phyloP scores from a whole-genome alignment of 2,113 vertebrate genomes.

The Notiomystis cincta region DNA sequence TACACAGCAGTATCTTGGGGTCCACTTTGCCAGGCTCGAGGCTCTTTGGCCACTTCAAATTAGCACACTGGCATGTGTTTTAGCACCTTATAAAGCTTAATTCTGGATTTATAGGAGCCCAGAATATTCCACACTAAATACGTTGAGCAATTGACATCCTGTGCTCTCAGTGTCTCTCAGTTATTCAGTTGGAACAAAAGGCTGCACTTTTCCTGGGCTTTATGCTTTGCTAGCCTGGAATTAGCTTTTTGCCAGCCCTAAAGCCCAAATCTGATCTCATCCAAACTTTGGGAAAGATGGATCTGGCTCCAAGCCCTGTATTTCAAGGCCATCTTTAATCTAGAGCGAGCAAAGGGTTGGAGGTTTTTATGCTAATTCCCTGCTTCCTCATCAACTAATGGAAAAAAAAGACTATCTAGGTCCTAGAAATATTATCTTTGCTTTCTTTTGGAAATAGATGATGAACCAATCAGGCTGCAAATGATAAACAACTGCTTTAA shows the following conservation, averaged over 20 bases:
- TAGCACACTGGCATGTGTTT: background rate
- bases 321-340: conserved; percentile 11
- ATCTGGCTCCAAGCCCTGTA: background rate
- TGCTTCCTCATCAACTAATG: background rate
- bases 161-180: background rate
- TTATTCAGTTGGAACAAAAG: conserved; percentile 3
- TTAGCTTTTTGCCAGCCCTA: background rate
- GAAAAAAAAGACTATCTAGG: conserved; percentile 9
- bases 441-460: background rate
- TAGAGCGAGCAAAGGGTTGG: background rate
- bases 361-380: background rate
- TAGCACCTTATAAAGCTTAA: background rate
- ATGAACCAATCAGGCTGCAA: background rate
- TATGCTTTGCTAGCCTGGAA: background rate
- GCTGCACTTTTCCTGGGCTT: background rate
- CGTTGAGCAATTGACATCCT: accelerated
- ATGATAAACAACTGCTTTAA: conserved; percentile 49
- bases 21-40: background rate
- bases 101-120: background rate
- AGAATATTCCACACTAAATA: background rate
- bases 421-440: background rate
- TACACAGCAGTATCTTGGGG: background rate
- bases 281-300: background rate
- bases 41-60: background rate
- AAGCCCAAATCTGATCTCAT: conserved; percentile 2